These are phyloP conservation scores for Macroglossus sobrinus DNA, from an alignment of 2,113 vertebrate genomes.

Conservation along the genomic window DNA sequence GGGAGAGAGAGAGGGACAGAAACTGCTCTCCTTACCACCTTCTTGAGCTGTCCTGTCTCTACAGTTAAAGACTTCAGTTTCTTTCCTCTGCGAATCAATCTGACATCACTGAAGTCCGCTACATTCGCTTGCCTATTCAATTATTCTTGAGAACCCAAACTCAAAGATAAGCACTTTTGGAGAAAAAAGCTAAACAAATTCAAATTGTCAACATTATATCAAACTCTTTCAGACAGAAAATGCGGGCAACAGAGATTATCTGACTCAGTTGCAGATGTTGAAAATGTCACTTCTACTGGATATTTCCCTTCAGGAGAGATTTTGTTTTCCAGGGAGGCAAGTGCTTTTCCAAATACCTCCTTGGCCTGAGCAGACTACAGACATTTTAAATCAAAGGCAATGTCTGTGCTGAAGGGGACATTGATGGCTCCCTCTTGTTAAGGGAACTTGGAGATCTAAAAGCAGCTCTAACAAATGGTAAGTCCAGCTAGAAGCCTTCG, in stretches of 20 bases:
- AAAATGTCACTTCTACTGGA: constrained; percentile 7
- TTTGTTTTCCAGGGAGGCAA: not conserved
- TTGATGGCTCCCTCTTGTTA: not conserved
- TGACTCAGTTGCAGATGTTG: not conserved
- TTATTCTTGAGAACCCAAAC: constrained; percentile 45
- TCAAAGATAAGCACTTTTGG: constrained; percentile 37
- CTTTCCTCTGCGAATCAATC: constrained; percentile 28
- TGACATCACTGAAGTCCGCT: not conserved
- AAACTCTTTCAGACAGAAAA: constrained; percentile 53
- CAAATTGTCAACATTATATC: not conserved
- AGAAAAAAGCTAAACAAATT: constrained; percentile 35
- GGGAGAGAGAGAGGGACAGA: not conserved
- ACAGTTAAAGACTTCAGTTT: not conserved
- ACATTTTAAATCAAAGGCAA: not conserved
- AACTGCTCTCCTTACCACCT: not conserved
- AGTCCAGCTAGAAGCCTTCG: not conserved
- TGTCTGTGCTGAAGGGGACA: not conserved
- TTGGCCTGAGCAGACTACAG: not conserved
- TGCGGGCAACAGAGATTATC: not conserved
- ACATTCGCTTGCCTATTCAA: constrained; percentile 33
- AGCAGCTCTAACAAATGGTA: not conserved
- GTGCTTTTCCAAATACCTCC: not conserved
- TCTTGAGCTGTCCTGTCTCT: not conserved
- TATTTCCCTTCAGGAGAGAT: not conserved
- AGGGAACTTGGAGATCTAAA: not conserved